These are phyloP conservation scores for Caenorhabditis sulstoni DNA, from an alignment of 2,888 invertebrate genomes.

Conservation along the genomic window DNA sequence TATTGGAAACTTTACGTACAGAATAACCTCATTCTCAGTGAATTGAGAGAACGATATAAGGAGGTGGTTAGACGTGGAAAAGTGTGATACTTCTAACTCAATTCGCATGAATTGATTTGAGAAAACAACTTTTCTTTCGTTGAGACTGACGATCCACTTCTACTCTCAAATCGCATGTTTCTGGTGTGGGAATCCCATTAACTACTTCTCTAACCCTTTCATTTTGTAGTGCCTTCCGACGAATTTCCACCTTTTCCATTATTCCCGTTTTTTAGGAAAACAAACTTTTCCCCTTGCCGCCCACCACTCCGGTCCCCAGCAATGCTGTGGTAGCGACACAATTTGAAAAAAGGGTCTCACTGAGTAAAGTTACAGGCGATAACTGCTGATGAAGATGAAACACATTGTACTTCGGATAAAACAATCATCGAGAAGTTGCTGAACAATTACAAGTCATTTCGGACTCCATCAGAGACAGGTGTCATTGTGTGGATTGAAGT, in stretches of 20 bases:
- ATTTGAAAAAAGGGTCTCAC: background rate
- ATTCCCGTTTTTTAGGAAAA: conserved; percentile 59
- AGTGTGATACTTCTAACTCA: background rate
- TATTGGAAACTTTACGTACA: conserved; percentile 72
- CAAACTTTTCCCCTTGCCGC: conserved; percentile 62
- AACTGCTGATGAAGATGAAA: conserved; percentile 56
- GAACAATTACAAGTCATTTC: conserved; percentile 71
- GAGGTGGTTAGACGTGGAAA: conserved; percentile 59
- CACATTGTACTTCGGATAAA: conserved; percentile 75
- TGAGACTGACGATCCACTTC: conserved; percentile 10
- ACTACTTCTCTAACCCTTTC: conserved; percentile 17
- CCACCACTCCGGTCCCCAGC: conserved; percentile 53
- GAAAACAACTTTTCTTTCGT: background rate
- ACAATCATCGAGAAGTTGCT: conserved; percentile 73
- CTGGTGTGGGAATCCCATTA: background rate
- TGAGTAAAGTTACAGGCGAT: conserved; percentile 21
- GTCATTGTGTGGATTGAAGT: conserved; percentile 78
- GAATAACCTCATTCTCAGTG: conserved; percentile 68
- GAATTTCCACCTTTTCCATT: conserved; percentile 11
- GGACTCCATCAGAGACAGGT: conserved; percentile 74
- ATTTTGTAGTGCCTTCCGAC: conserved; percentile 28
- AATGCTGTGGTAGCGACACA: conserved; percentile 39
- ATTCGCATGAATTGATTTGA: background rate
- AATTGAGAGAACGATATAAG: conserved; percentile 68
- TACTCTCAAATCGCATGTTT: conserved; percentile 12